A percentile compares a stretch with the other conserved stretches of the same genome.
Evolutionary conservation across 2,113 vertebrate species (phyloP).

Genomic region (Perca flavescens): DNA sequence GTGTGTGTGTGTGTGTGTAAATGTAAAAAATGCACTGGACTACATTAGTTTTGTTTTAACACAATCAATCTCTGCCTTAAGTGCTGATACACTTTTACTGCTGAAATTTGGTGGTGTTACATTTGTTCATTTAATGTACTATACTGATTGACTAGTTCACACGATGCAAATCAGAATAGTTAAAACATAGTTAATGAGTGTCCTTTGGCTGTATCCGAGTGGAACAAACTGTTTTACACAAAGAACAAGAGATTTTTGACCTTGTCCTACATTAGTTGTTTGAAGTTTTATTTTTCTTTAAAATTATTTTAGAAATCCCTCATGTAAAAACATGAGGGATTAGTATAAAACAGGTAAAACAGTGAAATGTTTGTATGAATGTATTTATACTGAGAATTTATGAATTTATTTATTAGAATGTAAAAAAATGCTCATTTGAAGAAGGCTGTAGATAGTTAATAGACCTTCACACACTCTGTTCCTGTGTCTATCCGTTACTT

Average conservation of each 20-base stretch:
- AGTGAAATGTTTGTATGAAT: background rate
- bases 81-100: slow-evolving; percentile 84
- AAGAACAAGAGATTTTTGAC: slow-evolving; percentile 49
- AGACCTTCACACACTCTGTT: slow-evolving; percentile 3
- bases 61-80: slow-evolving; percentile 88
- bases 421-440: background rate
- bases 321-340: background rate
- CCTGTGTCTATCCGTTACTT: slow-evolving; percentile 27
- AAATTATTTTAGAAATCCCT: background rate
- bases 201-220: slow-evolving; percentile 59
- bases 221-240: slow-evolving; percentile 69
- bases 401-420: no score
- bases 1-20: slow-evolving; percentile 7
- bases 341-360: background rate
- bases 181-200: slow-evolving; percentile 77
- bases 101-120: slow-evolving; percentile 79
- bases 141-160: slow-evolving; percentile 82
- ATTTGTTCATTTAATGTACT: slow-evolving; percentile 75
- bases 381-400: background rate
- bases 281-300: background rate
- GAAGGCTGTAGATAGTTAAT: background rate
- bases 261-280: slow-evolving; percentile 24
- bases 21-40: slow-evolving; percentile 45
- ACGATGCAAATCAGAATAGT: slow-evolving; percentile 69
- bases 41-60: slow-evolving; percentile 81